These are phyloP conservation scores for Epizoanthus illoricatus DNA, from an alignment of 92 coral and sea anemone species.

Conservation along the genomic window DNA sequence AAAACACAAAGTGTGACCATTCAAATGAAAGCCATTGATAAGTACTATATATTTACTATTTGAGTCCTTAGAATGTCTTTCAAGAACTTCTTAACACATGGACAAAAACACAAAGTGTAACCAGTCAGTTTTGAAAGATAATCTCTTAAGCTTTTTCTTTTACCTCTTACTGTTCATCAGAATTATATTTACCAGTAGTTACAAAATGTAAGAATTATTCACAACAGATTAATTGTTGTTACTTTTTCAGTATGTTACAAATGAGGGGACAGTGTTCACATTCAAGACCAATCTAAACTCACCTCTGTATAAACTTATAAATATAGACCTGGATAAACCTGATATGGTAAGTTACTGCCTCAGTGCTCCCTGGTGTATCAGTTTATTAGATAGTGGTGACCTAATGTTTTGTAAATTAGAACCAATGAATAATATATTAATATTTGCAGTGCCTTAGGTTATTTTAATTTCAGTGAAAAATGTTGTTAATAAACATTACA, in stretches of 20 bases:
- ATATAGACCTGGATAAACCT: conserved; percentile 68
- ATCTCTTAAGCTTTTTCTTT: no score
- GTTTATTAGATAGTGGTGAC: neutral
- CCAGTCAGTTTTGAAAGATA: neutral
- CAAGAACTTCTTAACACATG: neutral
- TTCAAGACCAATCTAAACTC: conserved; percentile 85
- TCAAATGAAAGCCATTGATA: neutral
- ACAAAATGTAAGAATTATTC: neutral
- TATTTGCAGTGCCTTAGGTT: no score
- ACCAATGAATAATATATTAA: neutral
- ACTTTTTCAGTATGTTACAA: conserved; percentile 73
- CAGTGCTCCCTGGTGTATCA: neutral
- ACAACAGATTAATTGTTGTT: neutral
- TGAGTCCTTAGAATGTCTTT: neutral
- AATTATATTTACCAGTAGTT: neutral
- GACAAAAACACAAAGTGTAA: neutral
- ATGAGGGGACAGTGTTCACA: conserved; percentile 81
- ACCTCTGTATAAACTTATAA: conserved; percentile 80
- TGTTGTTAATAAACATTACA: no score
- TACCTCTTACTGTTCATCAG: no score
- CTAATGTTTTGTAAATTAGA: neutral
- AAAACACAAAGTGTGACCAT: no score
- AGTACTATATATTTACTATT: neutral
- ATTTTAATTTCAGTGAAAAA: no score
- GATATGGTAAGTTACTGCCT: conserved; percentile 60